Evolutionary conservation across 2,113 vertebrate genomes (phyloP), one percentile per base, ranked within the genome.

Genomic region (Podarcis raffonei): DNA sequence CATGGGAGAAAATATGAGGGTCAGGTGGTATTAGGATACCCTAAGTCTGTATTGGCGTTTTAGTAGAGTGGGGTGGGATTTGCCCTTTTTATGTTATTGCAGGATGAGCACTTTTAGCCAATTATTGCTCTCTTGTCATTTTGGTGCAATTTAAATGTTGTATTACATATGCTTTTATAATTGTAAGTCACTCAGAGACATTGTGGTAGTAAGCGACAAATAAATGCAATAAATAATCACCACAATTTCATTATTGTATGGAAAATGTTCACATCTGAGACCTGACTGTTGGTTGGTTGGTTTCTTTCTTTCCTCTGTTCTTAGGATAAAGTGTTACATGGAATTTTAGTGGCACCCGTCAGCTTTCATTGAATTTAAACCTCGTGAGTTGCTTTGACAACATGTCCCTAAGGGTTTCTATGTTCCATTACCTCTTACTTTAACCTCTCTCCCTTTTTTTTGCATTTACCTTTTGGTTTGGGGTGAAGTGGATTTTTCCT

Each of bases 341-440:
- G n/a, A 75, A 37, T 80, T 81, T 65, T 80, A 75, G 53, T 42
- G 42, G 42, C 42, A 27, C 37, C 57, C 25, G n/a, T 76, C 89
- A 57, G 8, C 39, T 82, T 76, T 37, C 59, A 89, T 81, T 89
- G 84, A 76, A 85, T 81, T 86, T 82, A 81, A 81, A 76, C 16
- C 69, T 82, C 69, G 53, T 75, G 30, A 89, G 53, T 82, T 39
- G 7, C 78, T 86, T 85, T 81, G 89, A 89, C 69, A 68, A 85
- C 57, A 81, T 57, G 35, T 68, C 59, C 72, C 74, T 35, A 69
- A 87, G 42, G 84, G 84, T 57, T 71, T 87, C 42, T 83, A 39
- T 62, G 72, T 87, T 90, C 35, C 84, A 59, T 83, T 82, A 59
- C 72, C 65, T 89, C 74, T 78, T 71, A 83, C 69, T 86, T 77